Percentiles rank a stretch among this genome's conserved stretches.
Conservation (phyloP, 2,797 vertebrate genomes). For the Chaetophractus vellerosus region DNA sequence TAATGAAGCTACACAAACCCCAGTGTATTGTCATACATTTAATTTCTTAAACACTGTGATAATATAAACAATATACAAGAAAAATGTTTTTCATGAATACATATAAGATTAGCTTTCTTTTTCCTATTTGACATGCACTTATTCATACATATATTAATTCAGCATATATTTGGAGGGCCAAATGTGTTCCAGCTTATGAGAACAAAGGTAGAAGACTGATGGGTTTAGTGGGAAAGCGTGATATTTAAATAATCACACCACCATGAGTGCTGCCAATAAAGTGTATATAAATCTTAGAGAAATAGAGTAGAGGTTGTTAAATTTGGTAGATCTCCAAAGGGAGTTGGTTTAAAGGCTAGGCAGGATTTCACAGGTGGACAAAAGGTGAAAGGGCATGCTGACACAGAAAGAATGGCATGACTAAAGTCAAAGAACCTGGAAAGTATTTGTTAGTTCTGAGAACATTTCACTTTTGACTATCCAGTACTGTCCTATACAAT, state of each 20-base stretch:
- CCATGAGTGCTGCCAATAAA: not conserved
- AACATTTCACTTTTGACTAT: not conserved
- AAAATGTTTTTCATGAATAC: slow-evolving; percentile 72
- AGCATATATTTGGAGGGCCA: slow-evolving; percentile 57
- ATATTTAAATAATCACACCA: slow-evolving; percentile 28
- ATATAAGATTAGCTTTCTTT: slow-evolving; percentile 61
- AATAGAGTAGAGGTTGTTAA: not conserved
- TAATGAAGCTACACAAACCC: slow-evolving; percentile 64
- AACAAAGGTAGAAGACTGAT: not conserved
- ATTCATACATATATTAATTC: slow-evolving; percentile 74
- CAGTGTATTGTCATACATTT: slow-evolving; percentile 66
- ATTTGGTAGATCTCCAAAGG: not conserved
- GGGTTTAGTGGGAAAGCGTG: not conserved
- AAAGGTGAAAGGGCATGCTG: too few relatives aligned
- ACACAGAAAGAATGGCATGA: not conserved
- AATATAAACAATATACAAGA: slow-evolving; percentile 71
- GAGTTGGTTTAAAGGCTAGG: not conserved
- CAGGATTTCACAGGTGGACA: not conserved
- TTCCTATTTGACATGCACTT: slow-evolving; percentile 31
- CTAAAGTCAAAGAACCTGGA: not conserved
- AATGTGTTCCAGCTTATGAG: slow-evolving; percentile 25
- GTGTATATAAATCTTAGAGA: not conserved
- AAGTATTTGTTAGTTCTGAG: not conserved
- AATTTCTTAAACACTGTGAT: slow-evolving; percentile 72
- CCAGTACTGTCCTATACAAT: not conserved